Conservation (phyloP, 2,113 vertebrate species). For the Indri indri region DNA sequence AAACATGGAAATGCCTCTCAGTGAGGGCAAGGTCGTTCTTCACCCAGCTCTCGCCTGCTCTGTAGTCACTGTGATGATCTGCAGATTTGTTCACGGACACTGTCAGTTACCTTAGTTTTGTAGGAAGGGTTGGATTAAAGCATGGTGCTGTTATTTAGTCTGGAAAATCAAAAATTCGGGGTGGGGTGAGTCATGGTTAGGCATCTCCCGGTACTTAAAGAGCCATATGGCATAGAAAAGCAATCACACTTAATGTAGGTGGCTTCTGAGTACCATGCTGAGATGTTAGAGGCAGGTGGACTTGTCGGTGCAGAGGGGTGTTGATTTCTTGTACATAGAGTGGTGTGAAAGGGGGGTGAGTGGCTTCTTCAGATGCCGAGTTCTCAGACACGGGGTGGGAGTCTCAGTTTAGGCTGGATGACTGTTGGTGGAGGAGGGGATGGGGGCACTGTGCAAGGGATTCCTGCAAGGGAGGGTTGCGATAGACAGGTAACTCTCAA, state of each 20-base stretch:
- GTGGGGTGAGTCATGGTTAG: not conserved
- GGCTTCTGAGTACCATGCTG: not conserved
- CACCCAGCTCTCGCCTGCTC: not conserved
- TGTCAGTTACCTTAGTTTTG: not conserved
- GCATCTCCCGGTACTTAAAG: not conserved
- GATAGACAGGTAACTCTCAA: not conserved
- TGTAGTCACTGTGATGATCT: not conserved
- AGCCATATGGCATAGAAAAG: not conserved
- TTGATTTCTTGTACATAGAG: not conserved
- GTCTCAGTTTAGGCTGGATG: not conserved
- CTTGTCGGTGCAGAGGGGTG: not conserved
- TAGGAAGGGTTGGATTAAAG: not conserved
- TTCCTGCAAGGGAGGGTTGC: not conserved
- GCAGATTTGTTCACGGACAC: not conserved
- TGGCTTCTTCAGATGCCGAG: not conserved
- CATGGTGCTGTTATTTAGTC: not conserved
- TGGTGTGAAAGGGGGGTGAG: not conserved
- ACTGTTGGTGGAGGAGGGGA: not conserved
- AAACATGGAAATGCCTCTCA: not conserved
- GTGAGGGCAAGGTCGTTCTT: not conserved
- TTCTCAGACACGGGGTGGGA: not conserved
- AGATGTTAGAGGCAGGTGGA: not conserved
- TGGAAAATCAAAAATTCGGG: not conserved
- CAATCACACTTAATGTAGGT: too few species aligned
- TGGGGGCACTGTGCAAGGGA: not conserved